Evolutionary conservation across 2,888 invertebrate genomes (phyloP), one percentile per base, ranked within the genome.

Genomic region (Agapostemon virescens): DNA sequence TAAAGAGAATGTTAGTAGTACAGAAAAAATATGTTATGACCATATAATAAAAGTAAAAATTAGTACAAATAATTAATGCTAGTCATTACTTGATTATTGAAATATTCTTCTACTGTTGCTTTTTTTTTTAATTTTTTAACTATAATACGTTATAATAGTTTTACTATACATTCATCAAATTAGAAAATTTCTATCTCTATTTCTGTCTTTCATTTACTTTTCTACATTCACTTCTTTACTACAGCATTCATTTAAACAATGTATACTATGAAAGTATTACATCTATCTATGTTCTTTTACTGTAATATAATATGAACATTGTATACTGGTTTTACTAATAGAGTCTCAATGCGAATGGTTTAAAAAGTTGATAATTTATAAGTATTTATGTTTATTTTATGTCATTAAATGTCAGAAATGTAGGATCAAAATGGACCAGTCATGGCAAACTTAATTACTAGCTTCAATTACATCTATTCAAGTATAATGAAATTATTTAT

Each of bases 361-460:
- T 30, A 66, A 45, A 38, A 71, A 67, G 40, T 70, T 26, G 23
- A 58, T 26, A 45, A 55, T 61, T 68, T 20, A 7, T 30, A 68
- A 61, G 42, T 15, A 52, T 66, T 58, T 13, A 49, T 26, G 15
- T 23, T 68, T 74, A 38, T 74, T 69, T 66, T 69, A 77, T 77
- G 64, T 68, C 40, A 30, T 38, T 77, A 58, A 74, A 70, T 78
- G 45, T 23, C 58, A 68, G 40, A 74, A 58, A 49, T 72, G 33
- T 80, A 84, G 64, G 15, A 78, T 70, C 52, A 75, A 77, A 78
- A 85, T 70, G 86, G 83, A 86, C 85, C 86, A 86, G n/a, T 83
- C 49, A 64, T 17, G 36, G 52, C 52, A 61, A 17, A 58, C 58
- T 69, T 61, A 33, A 72, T 40, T 75, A 78, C 13, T 63, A 49